These are phyloP conservation scores for Puffinus mauretanicus DNA, from an alignment of 2,113 vertebrate genomes.

Conservation along the genomic window DNA sequence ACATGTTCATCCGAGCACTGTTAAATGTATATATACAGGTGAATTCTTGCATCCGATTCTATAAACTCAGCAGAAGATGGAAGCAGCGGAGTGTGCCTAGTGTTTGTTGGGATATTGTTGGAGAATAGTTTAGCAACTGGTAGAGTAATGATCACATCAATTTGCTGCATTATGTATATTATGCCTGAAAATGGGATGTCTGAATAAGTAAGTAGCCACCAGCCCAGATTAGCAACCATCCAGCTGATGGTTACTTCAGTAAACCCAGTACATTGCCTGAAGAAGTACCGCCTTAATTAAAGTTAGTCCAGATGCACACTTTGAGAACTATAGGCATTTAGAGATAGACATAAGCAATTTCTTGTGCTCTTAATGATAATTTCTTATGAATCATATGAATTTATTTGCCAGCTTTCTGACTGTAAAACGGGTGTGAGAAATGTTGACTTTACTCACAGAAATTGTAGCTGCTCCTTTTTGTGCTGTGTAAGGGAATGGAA, in stretches of 20 bases:
- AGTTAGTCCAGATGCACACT: neutral
- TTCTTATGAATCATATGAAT: neutral
- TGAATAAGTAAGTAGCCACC: neutral
- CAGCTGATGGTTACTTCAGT: neutral
- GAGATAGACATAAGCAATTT: neutral
- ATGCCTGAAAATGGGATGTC: neutral
- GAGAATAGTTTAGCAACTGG: neutral
- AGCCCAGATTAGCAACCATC: neutral
- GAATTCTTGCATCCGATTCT: neutral
- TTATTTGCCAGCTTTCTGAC: neutral
- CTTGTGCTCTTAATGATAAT: neutral
- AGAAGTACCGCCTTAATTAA: neutral
- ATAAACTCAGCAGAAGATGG: neutral
- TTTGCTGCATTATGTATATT: neutral
- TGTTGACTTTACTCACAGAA: neutral
- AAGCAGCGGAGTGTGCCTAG: neutral
- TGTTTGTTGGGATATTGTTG: neutral
- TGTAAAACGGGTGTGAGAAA: neutral
- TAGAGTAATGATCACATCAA: neutral
- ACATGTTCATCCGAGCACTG: neutral
- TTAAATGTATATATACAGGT: neutral
- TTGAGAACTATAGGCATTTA: neutral
- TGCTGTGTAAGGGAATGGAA: neutral
- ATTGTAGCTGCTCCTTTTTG: neutral
- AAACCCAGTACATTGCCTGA: neutral